Conservation (phyloP, 2,113 vertebrate genomes). For the Phaetusa simplex region DNA sequence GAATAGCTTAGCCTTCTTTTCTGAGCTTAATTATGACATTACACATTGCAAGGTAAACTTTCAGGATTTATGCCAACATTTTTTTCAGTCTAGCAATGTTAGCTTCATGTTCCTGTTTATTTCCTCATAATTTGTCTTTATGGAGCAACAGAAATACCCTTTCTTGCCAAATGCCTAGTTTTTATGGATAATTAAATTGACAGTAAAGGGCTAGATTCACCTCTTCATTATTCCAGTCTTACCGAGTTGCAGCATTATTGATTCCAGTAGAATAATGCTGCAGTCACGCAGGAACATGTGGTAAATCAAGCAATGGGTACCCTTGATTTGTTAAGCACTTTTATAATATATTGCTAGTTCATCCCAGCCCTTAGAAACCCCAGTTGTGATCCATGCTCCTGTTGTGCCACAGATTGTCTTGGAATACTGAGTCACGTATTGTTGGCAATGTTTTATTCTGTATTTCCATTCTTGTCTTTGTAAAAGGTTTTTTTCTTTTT, state of each 20-base stretch:
- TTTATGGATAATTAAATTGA: slow-evolving; percentile 49
- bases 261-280: slow-evolving; percentile 3
- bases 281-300: not conserved
- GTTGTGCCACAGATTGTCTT: not conserved
- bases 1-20: not conserved
- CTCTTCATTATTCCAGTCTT: slow-evolving; percentile 35
- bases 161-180: slow-evolving; percentile 37
- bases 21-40: not conserved
- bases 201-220: not conserved
- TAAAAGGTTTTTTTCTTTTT: not conserved
- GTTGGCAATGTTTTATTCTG: not conserved
- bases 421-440: not conserved
- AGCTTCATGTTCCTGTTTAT: slow-evolving; percentile 23
- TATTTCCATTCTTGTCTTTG: not conserved
- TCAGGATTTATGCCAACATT: slow-evolving; percentile 12
- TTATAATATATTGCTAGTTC: not conserved
- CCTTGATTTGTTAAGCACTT: not conserved
- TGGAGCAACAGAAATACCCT: slow-evolving; percentile 21
- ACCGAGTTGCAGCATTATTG: slow-evolving; percentile 10
- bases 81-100: not conserved
- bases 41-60: slow-evolving; percentile 37
- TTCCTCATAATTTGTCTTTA: slow-evolving; percentile 45
- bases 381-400: not conserved
- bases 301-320: not conserved
- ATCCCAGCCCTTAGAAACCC: not conserved